Evolutionary conservation across 2,113 vertebrate species (phyloP).

Genomic region (Gymnogyps californianus): DNA sequence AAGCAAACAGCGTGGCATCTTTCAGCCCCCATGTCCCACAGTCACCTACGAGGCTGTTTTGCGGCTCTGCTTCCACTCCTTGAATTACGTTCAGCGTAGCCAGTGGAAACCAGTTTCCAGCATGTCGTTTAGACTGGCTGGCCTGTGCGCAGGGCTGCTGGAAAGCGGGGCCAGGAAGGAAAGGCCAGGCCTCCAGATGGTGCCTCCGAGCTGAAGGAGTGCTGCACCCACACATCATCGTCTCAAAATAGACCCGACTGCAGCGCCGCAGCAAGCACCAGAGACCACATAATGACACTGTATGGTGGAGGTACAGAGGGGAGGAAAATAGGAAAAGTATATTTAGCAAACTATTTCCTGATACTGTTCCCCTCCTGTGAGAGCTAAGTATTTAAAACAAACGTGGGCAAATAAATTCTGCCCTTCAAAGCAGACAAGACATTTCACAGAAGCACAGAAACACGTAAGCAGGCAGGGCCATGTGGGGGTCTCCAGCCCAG

Average conservation of each 20-base stretch:
- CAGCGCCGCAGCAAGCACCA: not conserved
- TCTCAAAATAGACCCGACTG: not conserved
- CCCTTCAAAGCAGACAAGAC: not conserved
- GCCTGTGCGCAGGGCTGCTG: not conserved
- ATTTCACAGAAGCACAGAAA: not conserved
- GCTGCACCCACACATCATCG: not conserved
- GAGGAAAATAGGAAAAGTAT: not conserved
- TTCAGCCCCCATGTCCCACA: not conserved
- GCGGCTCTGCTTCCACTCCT: not conserved
- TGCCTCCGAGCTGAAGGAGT: not conserved
- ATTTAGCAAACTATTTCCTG: constrained; percentile 30
- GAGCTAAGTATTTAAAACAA: not conserved
- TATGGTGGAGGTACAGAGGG: not conserved
- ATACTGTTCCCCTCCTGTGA: not conserved
- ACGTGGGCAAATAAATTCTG: not conserved
- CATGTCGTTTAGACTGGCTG: not conserved
- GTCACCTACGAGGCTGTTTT: not conserved
- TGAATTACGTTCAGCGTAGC: fast-evolving
- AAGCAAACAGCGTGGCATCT: not conserved
- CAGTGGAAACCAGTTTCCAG: not conserved
- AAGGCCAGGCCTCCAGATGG: not conserved
- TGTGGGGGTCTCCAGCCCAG: not conserved
- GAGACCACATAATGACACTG: not conserved
- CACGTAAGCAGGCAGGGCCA: not conserved
- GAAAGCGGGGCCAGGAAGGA: not conserved